Base-by-base conservation (phyloP, 2,113 vertebrate genomes). In the Pongo abelii region DNA sequence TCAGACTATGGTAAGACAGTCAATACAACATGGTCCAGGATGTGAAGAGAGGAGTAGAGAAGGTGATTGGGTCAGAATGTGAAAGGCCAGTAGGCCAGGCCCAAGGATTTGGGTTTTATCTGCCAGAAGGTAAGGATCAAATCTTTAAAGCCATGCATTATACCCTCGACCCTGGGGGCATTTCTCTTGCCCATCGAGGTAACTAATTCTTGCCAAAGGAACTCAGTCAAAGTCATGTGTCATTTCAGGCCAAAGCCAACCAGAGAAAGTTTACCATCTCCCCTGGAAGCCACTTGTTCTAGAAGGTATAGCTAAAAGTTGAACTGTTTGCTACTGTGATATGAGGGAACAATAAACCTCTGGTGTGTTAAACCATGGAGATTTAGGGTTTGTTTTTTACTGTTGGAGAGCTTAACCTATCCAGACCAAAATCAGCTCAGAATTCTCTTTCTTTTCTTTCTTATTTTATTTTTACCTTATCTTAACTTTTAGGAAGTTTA, bases 61-160 rank as follows among this genome's bases (percentile, higher is more conserved):
- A 4, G 25, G 12, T 12, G 38, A 6, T 3, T 0, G 8, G 9
- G 16, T 14, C 8, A 32, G 9, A 18, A 38, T 22, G 43, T 8
- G 27, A 59, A 59, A 80, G 43, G 23, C 18, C 11, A 35, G 23
- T 32, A 35, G 30, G 6, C 50, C 52, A 55, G 50, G 32, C 38
- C 23, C 18, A 46, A 64, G 25, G 48, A 17, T 16, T 25, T 27
- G 35, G 27, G 32, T 57, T 70, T 74, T 46, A 67, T 50, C 3
- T 3, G 40, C 30, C 1, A 59, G 11, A 57, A 67, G 81, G 55
- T n/a, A 20, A 80, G 20, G 59, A 48, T 5, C 30, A 59, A 57
- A 30, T 40, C 18, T 52, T 57, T 32, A 30, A 18, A 72, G 40
- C 32, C 22, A 14, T 13, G 1, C 5, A 0, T 17, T n/a, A 9